These are phyloP conservation scores for Strigamia crassipes DNA, from an alignment of 2,888 invertebrate genomes.

Conservation along the genomic window DNA sequence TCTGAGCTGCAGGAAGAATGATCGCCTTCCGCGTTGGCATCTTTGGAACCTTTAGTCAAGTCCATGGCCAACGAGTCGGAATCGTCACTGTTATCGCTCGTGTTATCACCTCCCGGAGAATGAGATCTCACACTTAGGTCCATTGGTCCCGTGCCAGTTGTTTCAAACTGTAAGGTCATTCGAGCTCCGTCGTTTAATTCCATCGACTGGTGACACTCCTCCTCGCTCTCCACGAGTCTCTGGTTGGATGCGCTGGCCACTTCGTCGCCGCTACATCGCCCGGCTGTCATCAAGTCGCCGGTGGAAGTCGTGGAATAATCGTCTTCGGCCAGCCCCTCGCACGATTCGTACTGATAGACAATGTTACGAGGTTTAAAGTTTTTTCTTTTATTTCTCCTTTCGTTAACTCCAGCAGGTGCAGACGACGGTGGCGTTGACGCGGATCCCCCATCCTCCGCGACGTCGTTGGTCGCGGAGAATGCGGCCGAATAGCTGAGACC, in stretches of 20 bases:
- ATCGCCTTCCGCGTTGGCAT: conserved; percentile 46
- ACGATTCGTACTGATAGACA: conserved; percentile 52
- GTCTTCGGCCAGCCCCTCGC: conserved; percentile 46
- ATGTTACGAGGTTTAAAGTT: conserved; percentile 79
- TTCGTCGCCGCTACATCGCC: conserved; percentile 45
- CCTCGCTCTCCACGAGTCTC: conserved; percentile 51
- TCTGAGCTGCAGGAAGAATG: conserved; percentile 48
- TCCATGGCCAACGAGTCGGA: conserved; percentile 63
- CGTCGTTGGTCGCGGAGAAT: conserved; percentile 14
- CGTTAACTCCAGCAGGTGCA: not conserved
- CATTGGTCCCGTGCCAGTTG: conserved; percentile 49
- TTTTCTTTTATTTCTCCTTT: conserved; percentile 74
- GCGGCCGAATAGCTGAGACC: conserved; percentile 14
- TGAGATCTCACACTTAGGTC: conserved; percentile 50
- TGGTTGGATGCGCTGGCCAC: conserved; percentile 45
- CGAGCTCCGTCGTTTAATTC: conserved; percentile 46
- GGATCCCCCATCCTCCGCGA: not conserved
- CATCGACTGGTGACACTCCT: conserved; percentile 48
- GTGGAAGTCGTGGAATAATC: conserved; percentile 45
- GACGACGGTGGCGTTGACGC: conserved; percentile 16
- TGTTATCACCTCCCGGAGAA: conserved; percentile 49
- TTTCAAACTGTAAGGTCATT: not conserved
- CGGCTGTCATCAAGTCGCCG: conserved; percentile 2
- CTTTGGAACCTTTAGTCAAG: conserved; percentile 49
- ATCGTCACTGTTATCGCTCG: conserved; percentile 55